A percentile compares a stretch with the other conserved stretches of the same genome.
These are phyloP conservation scores for Scolanthus callimorphus DNA, from an alignment of 92 coral and sea anemone genomes.

Conservation along the genomic window DNA sequence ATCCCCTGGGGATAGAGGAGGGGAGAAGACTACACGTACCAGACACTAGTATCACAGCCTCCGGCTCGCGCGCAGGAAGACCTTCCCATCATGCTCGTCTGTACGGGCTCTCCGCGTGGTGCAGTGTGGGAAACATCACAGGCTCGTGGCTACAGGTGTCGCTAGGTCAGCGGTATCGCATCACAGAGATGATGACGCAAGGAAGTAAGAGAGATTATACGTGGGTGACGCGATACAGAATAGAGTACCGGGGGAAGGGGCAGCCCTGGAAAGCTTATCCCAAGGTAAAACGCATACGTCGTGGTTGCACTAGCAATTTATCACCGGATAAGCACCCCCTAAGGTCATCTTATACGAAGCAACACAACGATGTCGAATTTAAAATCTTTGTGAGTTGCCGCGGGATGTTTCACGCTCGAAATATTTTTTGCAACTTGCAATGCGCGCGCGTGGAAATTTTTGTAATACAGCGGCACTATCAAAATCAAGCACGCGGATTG, in stretches of 20 bases:
- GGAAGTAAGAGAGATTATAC: constrained; percentile 11
- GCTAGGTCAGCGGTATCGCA: constrained; percentile 8
- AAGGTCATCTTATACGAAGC: too few species aligned
- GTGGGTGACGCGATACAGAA: constrained; percentile 5
- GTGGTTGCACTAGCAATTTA: too few species aligned
- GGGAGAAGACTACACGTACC: not conserved
- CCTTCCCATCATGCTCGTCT: constrained; percentile 14
- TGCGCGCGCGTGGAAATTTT: not conserved
- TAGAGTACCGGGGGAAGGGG: not conserved
- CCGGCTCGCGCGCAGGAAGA: not conserved
- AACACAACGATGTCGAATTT: too few species aligned
- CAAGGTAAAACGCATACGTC: too few species aligned
- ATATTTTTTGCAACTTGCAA: too few species aligned
- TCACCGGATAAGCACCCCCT: too few species aligned
- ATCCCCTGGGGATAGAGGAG: constrained; percentile 11
- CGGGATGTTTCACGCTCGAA: too few species aligned
- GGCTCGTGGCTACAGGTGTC: constrained; percentile 34
- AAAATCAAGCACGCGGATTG: too few species aligned
- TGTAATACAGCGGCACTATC: not conserved
- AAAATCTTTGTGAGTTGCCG: too few species aligned
- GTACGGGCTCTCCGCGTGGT: constrained; percentile 23
- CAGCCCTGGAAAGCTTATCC: constrained; percentile 8
- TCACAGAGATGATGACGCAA: constrained; percentile 15
- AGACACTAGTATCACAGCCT: constrained; percentile 9
- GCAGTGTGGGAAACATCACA: constrained; percentile 7